Evolutionary conservation across 2,888 invertebrate genomes (phyloP).

Genomic region (Drosophila paranaensis): DNA sequence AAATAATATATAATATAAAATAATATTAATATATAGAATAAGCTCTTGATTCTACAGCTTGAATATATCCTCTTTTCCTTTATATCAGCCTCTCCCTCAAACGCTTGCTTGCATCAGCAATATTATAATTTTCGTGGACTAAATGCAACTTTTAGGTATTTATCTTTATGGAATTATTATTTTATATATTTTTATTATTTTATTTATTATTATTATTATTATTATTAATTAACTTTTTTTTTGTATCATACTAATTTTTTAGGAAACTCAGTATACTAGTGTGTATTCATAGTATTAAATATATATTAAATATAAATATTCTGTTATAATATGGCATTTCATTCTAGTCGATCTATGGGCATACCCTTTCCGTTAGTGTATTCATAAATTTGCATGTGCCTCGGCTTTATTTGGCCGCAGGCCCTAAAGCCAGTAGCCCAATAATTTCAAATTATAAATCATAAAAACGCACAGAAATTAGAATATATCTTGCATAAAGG

Average conservation of each 20-base stretch:
- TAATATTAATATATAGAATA: not conserved
- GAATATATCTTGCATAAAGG: constrained; percentile 57
- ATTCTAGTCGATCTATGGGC: too few relatives aligned
- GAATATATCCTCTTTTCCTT: not conserved
- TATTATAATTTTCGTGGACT: too few relatives aligned
- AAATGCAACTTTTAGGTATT: not conserved
- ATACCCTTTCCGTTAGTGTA: constrained; percentile 23
- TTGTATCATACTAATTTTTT: too few relatives aligned
- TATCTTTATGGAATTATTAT: not conserved
- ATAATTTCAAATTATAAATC: constrained; percentile 76
- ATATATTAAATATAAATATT: too few relatives aligned
- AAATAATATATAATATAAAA: not conserved
- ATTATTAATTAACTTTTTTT: too few relatives aligned
- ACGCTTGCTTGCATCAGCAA: too few relatives aligned
- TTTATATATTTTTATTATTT: not conserved
- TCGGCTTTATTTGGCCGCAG: constrained; percentile 32
- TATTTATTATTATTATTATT: too few relatives aligned
- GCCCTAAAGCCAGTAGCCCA: constrained; percentile 72
- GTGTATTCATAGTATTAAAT: too few relatives aligned
- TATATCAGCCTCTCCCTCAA: not conserved
- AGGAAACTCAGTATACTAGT: too few relatives aligned
- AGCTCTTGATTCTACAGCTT: not conserved
- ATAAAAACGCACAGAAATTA: constrained; percentile 70
- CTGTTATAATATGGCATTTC: too few relatives aligned
- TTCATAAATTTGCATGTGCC: constrained; percentile 61